phyloP scores from a whole-genome alignment of 1,140 invertebrate species.

The Cotesia glomerata region DNA sequence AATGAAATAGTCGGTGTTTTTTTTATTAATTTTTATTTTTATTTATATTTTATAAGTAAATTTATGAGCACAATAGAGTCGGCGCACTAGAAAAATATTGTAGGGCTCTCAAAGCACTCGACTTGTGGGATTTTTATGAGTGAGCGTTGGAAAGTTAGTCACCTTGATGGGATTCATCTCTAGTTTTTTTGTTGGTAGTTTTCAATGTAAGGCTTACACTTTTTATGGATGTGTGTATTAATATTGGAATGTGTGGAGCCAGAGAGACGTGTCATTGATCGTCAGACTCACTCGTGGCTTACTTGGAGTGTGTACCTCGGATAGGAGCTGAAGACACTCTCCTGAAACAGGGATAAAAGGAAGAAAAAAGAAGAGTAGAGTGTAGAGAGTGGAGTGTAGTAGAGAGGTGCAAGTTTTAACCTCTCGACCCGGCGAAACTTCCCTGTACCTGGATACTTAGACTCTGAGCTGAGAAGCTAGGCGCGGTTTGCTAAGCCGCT shows the following conservation, averaged over 20 bases:
- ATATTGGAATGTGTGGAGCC: neutral
- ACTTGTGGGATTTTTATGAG: neutral
- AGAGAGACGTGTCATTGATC: neutral
- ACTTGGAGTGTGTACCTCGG: neutral
- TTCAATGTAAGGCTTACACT: neutral
- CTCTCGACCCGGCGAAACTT: neutral
- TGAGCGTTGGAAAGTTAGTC: neutral
- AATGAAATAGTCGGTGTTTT: neutral
- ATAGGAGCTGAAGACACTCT: neutral
- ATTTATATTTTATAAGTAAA: neutral
- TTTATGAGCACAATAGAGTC: neutral
- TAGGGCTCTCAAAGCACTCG: neutral
- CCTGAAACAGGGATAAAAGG: neutral
- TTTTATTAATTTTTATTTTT: neutral
- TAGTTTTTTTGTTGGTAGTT: neutral
- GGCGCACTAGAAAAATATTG: neutral
- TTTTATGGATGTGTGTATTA: neutral
- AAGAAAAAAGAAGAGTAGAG: constrained; percentile 5
- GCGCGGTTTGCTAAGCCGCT: constrained; percentile 59
- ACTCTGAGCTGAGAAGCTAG: constrained; percentile 37
- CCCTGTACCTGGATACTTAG: constrained; percentile 3
- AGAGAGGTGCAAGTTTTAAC: constrained; percentile 8
- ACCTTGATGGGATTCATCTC: constrained; percentile 3
- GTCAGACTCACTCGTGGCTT: neutral
- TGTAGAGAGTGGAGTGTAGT: neutral